A percentile compares a stretch with the other conserved stretches of the same genome.
phyloP scores from a whole-genome alignment of 2,888 invertebrate species.

The Leucozona laternaria region DNA sequence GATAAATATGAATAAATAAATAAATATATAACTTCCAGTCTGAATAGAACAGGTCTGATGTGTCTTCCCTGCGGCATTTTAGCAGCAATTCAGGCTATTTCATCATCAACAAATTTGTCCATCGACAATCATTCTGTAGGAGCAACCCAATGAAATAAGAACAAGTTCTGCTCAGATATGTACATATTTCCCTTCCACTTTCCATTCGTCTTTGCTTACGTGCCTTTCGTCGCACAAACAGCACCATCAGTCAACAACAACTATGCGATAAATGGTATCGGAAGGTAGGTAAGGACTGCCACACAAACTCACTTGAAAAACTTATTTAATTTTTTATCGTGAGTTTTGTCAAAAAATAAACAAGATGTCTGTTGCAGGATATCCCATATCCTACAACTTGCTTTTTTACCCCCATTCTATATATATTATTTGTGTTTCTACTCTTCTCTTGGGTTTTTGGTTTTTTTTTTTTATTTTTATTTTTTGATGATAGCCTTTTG shows the following conservation, averaged over 20 bases:
- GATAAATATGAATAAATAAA: not conserved
- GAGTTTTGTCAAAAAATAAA: constrained; percentile 44
- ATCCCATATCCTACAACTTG: constrained; percentile 29
- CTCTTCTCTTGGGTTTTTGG: not conserved
- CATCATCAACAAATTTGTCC: not conserved
- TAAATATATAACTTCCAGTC: not conserved
- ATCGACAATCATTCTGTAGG: not conserved
- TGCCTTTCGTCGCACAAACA: constrained; percentile 8
- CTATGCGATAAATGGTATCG: not conserved
- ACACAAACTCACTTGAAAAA: constrained; percentile 9
- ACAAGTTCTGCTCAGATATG: not conserved
- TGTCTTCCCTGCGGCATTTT: constrained; percentile 24
- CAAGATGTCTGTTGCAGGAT: constrained; percentile 59
- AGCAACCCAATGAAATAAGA: not conserved
- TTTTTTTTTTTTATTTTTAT: not conserved
- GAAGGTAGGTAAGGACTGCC: not conserved
- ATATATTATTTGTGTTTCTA: not conserved
- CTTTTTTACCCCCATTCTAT: not conserved
- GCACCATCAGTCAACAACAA: not conserved
- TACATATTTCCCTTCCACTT: not conserved
- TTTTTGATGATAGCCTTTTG: constrained; percentile 25
- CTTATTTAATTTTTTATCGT: constrained; percentile 16
- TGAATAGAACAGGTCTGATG: constrained; percentile 9
- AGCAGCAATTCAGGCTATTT: not conserved
- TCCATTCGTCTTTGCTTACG: not conserved